A percentile compares a stretch with the other conserved stretches of the same genome.
Conservation (phyloP, 2,113 vertebrate species). For the Stigmatopora argus region DNA sequence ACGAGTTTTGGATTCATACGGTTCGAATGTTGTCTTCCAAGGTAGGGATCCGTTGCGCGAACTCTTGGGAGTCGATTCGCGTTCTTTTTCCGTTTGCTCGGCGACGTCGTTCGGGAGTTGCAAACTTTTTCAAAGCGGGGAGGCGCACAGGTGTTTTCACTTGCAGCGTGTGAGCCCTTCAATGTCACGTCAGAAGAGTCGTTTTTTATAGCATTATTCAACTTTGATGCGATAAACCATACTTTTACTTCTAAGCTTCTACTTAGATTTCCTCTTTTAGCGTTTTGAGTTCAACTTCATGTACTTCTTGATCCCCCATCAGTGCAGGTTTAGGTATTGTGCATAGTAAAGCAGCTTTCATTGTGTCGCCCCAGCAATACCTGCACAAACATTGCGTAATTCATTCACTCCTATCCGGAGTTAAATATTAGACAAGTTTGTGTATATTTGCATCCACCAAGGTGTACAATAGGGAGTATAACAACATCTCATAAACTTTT, state of each 20-base stretch:
- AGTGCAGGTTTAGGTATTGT: background rate
- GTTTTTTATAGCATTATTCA: background rate
- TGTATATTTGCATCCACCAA: background rate
- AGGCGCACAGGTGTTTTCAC: constrained; percentile 27
- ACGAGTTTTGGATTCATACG: constrained; percentile 4
- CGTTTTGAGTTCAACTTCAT: background rate
- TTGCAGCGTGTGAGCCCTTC: background rate
- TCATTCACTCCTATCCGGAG: background rate
- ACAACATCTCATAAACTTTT: constrained; percentile 8
- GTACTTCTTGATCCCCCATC: background rate
- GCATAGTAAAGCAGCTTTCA: background rate
- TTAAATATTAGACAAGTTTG: background rate
- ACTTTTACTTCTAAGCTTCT: background rate
- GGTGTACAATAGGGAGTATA: constrained; percentile 11
- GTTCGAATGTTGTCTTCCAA: constrained; percentile 5
- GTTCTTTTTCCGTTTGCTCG: background rate
- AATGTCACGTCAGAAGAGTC: background rate
- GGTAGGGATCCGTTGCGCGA: constrained; percentile 29
- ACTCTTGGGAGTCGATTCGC: constrained; percentile 3
- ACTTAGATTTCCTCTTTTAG: background rate
- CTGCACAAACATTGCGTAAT: background rate
- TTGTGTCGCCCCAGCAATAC: background rate
- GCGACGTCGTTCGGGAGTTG: background rate
- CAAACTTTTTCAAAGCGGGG: background rate
- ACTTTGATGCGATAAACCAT: background rate